Conservation (phyloP, 2,113 vertebrate species). For the Antechinus stuartii region DNA sequence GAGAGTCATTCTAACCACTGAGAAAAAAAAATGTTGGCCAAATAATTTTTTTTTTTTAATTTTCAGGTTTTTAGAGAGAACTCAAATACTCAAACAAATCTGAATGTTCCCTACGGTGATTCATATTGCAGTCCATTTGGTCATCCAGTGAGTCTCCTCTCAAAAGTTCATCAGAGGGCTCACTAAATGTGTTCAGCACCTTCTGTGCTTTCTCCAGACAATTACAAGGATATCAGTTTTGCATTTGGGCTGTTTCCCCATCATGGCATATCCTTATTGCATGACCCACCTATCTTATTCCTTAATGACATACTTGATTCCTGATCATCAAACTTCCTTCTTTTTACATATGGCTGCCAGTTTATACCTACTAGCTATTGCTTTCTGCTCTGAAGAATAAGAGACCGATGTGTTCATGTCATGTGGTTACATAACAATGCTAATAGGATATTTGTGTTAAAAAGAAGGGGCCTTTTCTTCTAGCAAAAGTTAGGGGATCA, state of each 20-base stretch:
- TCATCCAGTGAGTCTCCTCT: background rate
- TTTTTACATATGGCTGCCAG: background rate
- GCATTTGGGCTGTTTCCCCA: background rate
- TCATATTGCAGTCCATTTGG: background rate
- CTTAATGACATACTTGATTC: background rate
- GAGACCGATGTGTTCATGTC: background rate
- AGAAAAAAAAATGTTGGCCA: conserved; percentile 31
- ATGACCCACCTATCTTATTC: background rate
- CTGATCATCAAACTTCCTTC: background rate
- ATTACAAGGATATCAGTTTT: background rate
- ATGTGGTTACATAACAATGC: background rate
- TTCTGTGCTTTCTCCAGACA: background rate
- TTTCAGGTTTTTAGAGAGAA: conserved; percentile 28
- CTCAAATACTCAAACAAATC: conserved; percentile 7
- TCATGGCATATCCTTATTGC: background rate
- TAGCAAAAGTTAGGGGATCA: background rate
- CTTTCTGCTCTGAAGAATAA: background rate
- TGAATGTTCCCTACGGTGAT: background rate
- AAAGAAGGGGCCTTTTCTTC: background rate
- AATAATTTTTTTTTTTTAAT: background rate
- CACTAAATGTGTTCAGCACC: background rate
- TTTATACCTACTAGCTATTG: background rate
- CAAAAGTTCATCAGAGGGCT: background rate
- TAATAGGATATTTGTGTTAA: background rate
- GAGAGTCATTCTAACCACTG: background rate